phyloP scores from a whole-genome alignment of 2,113 vertebrate genomes.

The Spizaetus ornatus region DNA sequence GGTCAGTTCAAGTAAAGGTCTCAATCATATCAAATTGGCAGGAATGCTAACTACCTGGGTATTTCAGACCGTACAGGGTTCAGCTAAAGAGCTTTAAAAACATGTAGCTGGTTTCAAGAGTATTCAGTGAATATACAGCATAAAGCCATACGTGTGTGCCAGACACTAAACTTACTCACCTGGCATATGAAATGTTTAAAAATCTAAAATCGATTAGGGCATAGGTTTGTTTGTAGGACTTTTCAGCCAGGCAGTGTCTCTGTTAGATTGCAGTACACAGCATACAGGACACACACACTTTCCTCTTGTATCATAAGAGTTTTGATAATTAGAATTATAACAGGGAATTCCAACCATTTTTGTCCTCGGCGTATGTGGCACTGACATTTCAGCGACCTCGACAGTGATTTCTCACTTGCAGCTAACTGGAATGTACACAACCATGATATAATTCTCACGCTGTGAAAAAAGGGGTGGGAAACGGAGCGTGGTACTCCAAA shows the following conservation, averaged over 20 bases:
- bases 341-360: neutral
- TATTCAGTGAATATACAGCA: neutral
- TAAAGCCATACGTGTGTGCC: neutral
- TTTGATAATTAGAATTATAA: slow-evolving; percentile 5
- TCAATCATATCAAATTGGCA: slow-evolving; percentile 52
- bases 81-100: slow-evolving; percentile 8
- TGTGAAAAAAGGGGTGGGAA: neutral
- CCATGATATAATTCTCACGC: neutral
- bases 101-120: neutral
- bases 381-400: neutral
- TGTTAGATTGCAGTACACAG: neutral
- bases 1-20: slow-evolving; percentile 45
- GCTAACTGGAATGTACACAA: slow-evolving; percentile 41
- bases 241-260: neutral
- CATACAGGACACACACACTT: rapidly evolving
- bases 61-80: neutral
- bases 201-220: neutral
- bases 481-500: neutral
- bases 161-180: neutral
- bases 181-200: neutral
- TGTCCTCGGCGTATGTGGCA: neutral
- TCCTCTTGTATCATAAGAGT: neutral
- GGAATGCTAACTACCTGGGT: slow-evolving; percentile 36
- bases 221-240: neutral
- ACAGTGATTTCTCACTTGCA: slow-evolving; percentile 26